Base-by-base conservation (phyloP, 2,888 invertebrate genomes). In the Lymantria dispar region DNA sequence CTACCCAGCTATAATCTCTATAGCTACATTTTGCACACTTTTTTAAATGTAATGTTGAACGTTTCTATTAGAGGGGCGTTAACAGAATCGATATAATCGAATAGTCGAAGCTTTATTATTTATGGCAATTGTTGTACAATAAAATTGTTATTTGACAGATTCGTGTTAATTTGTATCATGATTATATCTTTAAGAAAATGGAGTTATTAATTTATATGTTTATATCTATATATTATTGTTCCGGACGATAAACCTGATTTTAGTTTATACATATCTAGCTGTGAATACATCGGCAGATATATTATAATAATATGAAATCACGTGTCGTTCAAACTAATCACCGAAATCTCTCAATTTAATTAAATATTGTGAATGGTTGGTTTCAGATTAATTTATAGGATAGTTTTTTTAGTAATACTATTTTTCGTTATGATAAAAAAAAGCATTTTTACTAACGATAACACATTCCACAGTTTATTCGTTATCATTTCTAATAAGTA, bases 401-500 rank as follows among this genome's bases (percentile, higher is more conserved):
- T n/a, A n/a, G n/a, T n/a, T n/a, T n/a, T n/a, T n/a, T n/a, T n/a
- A n/a, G n/a, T n/a, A n/a, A n/a, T n/a, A n/a, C n/a, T n/a, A n/a
- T n/a, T n/a, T n/a, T n/a, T n/a, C n/a, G n/a, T n/a, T n/a, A n/a
- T n/a, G n/a, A n/a, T n/a, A n/a, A n/a, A n/a, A n/a, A n/a, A n/a
- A n/a, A n/a, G n/a, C n/a, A n/a, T n/a, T n/a, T n/a, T n/a, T n/a
- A n/a, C n/a, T n/a, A n/a, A n/a, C n/a, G n/a, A n/a, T 22, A 22
- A 22, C 22, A 22, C 22, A 22, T 22, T 22, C 22, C 22, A 22
- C 5, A 22, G 5, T 22, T 22, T 22, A 22, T 22, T 22, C 5
- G 38, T 42, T 43, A 50, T 50, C 33, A 22, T 47, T n/a, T 10
- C 38, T 33, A 38, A 40, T 39, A 45, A 54, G 56, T 47, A 50